phyloP scores from a whole-genome alignment of 2,113 vertebrate species.

The Brachyhypopomus gauderio region DNA sequence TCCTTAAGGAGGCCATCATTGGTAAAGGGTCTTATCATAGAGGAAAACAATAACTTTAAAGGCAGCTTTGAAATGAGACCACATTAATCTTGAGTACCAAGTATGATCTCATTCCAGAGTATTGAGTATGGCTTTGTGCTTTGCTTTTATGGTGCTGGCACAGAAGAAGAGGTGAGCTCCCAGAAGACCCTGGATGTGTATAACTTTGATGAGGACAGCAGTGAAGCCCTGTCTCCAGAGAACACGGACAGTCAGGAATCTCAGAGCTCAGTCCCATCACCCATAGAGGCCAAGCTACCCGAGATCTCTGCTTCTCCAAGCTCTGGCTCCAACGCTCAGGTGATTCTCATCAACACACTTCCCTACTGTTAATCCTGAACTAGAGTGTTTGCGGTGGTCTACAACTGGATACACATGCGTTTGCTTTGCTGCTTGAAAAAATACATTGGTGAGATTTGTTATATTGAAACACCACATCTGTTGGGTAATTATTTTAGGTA shows the following conservation, averaged over 20 bases:
- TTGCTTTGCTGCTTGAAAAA: too few relatives aligned
- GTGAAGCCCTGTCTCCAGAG: conserved; percentile 90
- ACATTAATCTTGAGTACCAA: background rate
- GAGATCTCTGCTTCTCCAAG: conserved; percentile 77
- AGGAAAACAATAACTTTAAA: too few relatives aligned
- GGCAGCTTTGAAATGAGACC: background rate
- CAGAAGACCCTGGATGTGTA: conserved; percentile 81
- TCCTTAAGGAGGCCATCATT: conserved; percentile 92
- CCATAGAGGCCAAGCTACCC: conserved; percentile 79
- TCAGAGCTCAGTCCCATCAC: conserved; percentile 86
- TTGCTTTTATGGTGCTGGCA: conserved; percentile 14
- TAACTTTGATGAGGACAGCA: conserved; percentile 89
- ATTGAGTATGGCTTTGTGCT: conserved; percentile 17
- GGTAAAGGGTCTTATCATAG: conserved; percentile 68
- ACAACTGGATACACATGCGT: too few relatives aligned
- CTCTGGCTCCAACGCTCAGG: conserved; percentile 71
- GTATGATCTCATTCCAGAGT: background rate
- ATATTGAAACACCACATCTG: background rate
- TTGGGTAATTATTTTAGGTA: background rate
- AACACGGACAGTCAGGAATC: conserved; percentile 95
- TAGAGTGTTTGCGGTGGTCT: background rate
- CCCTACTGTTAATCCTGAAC: background rate
- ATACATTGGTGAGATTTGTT: background rate
- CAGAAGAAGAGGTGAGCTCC: conserved; percentile 81
- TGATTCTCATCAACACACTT: conserved; percentile 45